These are phyloP conservation scores for human (Homo sapiens) DNA, from an alignment of 2,113 vertebrate species.

Conservation along the genomic window GRCh38 chr6:168697001-168697500, in stretches of 20 bases:
- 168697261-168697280: neutral
- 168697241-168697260: fast-evolving
- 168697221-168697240: neutral
- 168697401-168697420: fast-evolving
- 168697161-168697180: neutral
- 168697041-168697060: neutral
- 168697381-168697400: too few species aligned
- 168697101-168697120: neutral
- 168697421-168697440: fast-evolving
- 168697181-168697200: too few species aligned
- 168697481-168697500: fast-evolving
- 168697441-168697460: fast-evolving
- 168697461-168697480: fast-evolving
- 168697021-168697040: neutral
- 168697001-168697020: too few species aligned
- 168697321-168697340: neutral
- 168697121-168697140: neutral
- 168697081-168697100: neutral
- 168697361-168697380: fast-evolving
- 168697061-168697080: neutral
- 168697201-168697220: fast-evolving
- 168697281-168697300: too few species aligned
- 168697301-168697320: too few species aligned
- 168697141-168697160: neutral
- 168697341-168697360: neutral